A percentile compares a stretch with the other conserved stretches of the same genome.
Conservation (phyloP, 2,888 invertebrate species). For the Mythimna vitellina region DNA sequence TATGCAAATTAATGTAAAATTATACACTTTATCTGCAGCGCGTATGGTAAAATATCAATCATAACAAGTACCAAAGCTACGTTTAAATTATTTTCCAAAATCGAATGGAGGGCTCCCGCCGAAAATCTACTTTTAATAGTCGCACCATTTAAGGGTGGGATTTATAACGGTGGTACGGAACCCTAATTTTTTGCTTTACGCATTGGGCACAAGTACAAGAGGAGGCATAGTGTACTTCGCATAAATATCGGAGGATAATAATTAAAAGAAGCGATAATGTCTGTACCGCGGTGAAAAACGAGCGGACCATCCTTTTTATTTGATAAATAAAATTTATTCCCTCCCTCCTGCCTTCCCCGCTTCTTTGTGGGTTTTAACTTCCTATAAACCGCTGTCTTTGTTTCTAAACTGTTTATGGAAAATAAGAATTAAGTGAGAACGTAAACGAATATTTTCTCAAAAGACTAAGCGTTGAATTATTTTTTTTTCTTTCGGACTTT, state of each 20-base stretch:
- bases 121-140: slow-evolving; percentile 62
- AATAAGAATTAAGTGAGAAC: slow-evolving; percentile 41
- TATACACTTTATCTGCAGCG: slow-evolving; percentile 50
- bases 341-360: slow-evolving; percentile 78
- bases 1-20: slow-evolving; percentile 54
- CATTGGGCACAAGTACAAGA: slow-evolving; percentile 64
- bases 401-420: slow-evolving; percentile 68
- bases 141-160: slow-evolving; percentile 59
- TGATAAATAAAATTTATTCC: slow-evolving; percentile 91
- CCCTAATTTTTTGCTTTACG: slow-evolving; percentile 63
- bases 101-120: slow-evolving; percentile 51
- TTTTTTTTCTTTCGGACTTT: neutral
- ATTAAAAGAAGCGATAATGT: slow-evolving; percentile 91
- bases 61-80: slow-evolving; percentile 48
- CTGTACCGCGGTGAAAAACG: slow-evolving; percentile 89
- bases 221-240: slow-evolving; percentile 74
- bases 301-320: slow-evolving; percentile 90
- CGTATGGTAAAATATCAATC: slow-evolving; percentile 60
- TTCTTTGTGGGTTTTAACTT: slow-evolving; percentile 81
- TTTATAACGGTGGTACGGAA: slow-evolving; percentile 47
- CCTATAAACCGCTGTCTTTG: slow-evolving; percentile 73
- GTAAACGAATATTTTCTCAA: slow-evolving; percentile 16
- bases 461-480: neutral
- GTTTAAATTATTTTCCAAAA: slow-evolving; percentile 59
- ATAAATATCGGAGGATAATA: slow-evolving; percentile 90